phyloP scores from a whole-genome alignment of 2,888 invertebrate genomes.

The Drosophila koepferae region DNA sequence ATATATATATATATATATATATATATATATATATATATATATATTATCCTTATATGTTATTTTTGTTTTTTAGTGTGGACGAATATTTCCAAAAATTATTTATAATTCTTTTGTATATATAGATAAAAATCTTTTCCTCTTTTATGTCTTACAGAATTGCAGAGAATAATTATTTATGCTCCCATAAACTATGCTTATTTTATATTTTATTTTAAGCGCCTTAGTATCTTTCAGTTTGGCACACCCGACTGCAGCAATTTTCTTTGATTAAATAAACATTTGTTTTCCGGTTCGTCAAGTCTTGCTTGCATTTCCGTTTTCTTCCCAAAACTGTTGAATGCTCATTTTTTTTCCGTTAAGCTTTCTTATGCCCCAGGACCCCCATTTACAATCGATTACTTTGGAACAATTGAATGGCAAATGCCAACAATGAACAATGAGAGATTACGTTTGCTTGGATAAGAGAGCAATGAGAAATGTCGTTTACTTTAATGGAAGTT shows the following conservation, averaged over 20 bases:
- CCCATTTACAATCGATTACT: slow-evolving; percentile 4
- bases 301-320: slow-evolving; percentile 5
- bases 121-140: not conserved
- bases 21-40: too few relatives aligned
- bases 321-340: not conserved
- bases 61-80: not conserved
- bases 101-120: not conserved
- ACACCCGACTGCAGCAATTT: not conserved
- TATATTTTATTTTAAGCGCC: not conserved
- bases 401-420: not conserved
- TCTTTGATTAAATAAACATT: slow-evolving; percentile 35
- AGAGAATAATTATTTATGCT: not conserved
- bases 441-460: not conserved
- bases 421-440: not conserved
- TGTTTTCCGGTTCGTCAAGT: slow-evolving; percentile 34
- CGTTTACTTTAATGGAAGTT: not conserved
- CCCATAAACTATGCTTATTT: not conserved
- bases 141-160: too few relatives aligned
- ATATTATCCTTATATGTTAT: not conserved
- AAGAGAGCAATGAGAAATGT: not conserved
- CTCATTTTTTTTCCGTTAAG: not conserved
- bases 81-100: too few relatives aligned
- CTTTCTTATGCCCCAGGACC: not conserved
- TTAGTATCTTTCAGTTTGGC: too few relatives aligned
- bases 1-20: too few relatives aligned